Conservation (phyloP, 2,797 vertebrate genomes). For the Botia almorhae region DNA sequence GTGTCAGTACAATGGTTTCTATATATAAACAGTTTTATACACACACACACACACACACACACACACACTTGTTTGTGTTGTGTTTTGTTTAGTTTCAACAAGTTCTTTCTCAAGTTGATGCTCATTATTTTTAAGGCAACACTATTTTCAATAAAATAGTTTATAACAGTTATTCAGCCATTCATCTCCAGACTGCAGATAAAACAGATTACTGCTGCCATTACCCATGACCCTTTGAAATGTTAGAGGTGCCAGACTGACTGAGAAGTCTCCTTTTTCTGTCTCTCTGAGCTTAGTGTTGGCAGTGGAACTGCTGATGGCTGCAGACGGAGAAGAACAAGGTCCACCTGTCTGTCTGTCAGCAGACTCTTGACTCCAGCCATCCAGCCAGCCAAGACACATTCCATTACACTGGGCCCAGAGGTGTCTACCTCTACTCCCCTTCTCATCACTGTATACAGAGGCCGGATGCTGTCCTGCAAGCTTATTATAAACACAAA, state of each 20-base stretch:
- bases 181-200: conserved; percentile 16
- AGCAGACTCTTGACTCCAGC: conserved; percentile 36
- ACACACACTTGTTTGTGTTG: too few species aligned
- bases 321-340: conserved; percentile 33
- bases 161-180: not conserved
- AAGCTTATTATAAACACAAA: not conserved
- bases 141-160: not conserved
- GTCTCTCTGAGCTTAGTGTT: conserved; percentile 38
- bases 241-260: conserved; percentile 36
- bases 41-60: too few species aligned
- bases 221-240: conserved; percentile 28
- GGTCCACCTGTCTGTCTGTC: conserved; percentile 52
- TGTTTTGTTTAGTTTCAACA: too few species aligned
- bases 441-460: conserved; percentile 3
- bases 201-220: conserved; percentile 28
- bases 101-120: not conserved
- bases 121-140: not conserved
- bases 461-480: not conserved
- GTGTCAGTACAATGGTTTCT: too few species aligned
- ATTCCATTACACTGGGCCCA: conserved; percentile 12
- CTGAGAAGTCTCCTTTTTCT: conserved; percentile 34
- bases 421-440: not conserved
- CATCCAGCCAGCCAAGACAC: conserved; percentile 31
- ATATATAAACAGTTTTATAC: too few species aligned
- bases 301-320: conserved; percentile 50